Evolutionary conservation across 2,888 invertebrate species (phyloP).

Genomic region (Apodemia mormo): DNA sequence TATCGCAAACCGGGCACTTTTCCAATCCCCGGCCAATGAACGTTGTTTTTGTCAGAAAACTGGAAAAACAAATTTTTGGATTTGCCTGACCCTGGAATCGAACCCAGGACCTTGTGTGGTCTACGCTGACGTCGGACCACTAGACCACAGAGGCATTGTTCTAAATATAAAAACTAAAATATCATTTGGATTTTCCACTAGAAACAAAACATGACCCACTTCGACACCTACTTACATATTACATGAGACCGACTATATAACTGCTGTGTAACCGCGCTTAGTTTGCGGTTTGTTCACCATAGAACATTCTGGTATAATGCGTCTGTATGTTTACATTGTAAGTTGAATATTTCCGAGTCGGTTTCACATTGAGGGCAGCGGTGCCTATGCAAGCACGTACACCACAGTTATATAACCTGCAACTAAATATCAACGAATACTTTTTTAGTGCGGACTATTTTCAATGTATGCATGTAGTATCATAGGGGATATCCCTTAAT

Average conservation of each 20-base stretch:
- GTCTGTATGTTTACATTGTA: slow-evolving; percentile 5
- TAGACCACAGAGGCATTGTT: too few relatives aligned
- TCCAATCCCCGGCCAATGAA: too few relatives aligned
- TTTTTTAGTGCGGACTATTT: not conserved
- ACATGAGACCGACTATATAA: not conserved
- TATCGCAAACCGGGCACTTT: too few relatives aligned
- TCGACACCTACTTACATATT: not conserved
- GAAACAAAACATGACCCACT: not conserved
- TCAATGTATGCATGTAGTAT: too few relatives aligned
- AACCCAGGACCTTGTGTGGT: too few relatives aligned
- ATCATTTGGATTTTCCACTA: not conserved
- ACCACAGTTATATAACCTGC: not conserved
- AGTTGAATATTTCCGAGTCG: slow-evolving; percentile 9
- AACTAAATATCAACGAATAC: not conserved
- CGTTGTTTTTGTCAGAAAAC: too few relatives aligned
- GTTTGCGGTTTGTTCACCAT: slow-evolving; percentile 5
- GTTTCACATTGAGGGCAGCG: slow-evolving; percentile 5
- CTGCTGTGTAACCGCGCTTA: not conserved
- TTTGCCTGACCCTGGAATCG: too few relatives aligned
- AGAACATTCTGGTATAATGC: slow-evolving; percentile 7
- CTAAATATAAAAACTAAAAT: too few relatives aligned
- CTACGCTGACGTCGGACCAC: too few relatives aligned
- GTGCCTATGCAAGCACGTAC: not conserved
- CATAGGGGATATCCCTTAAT: too few relatives aligned
- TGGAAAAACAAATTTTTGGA: too few relatives aligned